Evolutionary conservation across 2,113 vertebrate genomes (phyloP), one percentile per base, ranked within the genome.

Genomic region (Morone chrysops): DNA sequence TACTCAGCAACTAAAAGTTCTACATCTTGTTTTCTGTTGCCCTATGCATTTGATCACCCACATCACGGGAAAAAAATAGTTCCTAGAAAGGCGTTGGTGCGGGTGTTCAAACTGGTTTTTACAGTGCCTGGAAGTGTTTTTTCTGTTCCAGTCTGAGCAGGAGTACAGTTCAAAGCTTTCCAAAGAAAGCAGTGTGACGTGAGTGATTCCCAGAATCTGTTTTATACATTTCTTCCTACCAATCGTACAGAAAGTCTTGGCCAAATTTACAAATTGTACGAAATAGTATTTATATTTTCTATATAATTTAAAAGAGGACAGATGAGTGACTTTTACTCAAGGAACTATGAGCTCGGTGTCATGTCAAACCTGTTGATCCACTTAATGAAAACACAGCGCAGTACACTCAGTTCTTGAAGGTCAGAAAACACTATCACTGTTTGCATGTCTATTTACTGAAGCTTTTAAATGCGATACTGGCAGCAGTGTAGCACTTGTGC

Each of bases 91-190:
- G 8, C 3, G 1, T 47, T 54, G 16, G 20, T 50, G 80, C 22
- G 16, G 38, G 47, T 78, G 17, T 66, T 77, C 82, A 85, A 84
- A 88, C 89, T 12, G 6, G 80, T 90, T 87, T 82, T 56, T 62
- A 74, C 63, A 16, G 9, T 83, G 61, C 85, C 8, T 9, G 40
- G 88, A 83, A 78, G 3, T 83, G 78, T 77, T 22, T 53, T 6
- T 17, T 68, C 38, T 57, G 16, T 62, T 71, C 40, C 41, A 60
- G 69, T 60, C 18, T 70, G 18, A 73, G 57, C 70, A 80, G 53
- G 74, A 57, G 25, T 45, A 20, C 22, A 66, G 48, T 56, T 51
- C 22, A 76, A 53, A 17, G 16, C 66, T 74, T 43, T 4, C 70
- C 57, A 36, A n/a, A 41, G 51, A 36, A 60, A 72, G 18, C 62